phyloP scores from a whole-genome alignment of 2,888 invertebrate species.

The Amphipyra berbera region DNA sequence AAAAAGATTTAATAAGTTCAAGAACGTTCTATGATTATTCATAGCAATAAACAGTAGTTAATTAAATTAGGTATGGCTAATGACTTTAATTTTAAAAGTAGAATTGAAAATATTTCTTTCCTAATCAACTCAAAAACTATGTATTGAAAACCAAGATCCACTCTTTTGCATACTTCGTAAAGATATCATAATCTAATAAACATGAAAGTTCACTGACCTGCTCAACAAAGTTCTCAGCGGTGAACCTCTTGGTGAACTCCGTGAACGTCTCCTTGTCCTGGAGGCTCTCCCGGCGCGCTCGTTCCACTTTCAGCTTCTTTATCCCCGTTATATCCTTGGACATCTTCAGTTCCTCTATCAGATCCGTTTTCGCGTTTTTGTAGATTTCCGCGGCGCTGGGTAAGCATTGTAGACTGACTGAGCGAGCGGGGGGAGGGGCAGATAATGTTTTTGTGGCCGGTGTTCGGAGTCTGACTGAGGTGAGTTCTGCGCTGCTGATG shows the following conservation, averaged over 20 bases:
- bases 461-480: constrained; percentile 94
- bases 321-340: constrained; percentile 98
- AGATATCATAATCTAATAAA: constrained; percentile 28
- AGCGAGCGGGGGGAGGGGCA: constrained; percentile 92
- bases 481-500: constrained; percentile 96
- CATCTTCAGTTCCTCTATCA: constrained; percentile 97
- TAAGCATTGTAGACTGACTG: constrained; percentile 93
- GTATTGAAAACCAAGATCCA: constrained; percentile 26
- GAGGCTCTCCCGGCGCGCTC: constrained; percentile 95
- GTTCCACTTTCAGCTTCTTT: constrained; percentile 97
- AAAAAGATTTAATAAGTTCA: too few relatives aligned
- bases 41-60: background rate
- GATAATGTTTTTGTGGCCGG: constrained; percentile 95
- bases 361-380: constrained; percentile 94
- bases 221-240: constrained; percentile 96
- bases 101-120: constrained; percentile 1
- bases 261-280: constrained; percentile 95
- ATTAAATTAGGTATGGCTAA: background rate
- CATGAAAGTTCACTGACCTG: constrained; percentile 91
- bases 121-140: background rate
- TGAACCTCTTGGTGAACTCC: constrained; percentile 95
- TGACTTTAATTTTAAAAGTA: background rate
- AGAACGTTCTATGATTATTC: background rate
- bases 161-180: constrained; percentile 23
- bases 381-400: constrained; percentile 92